Conservation (phyloP, 1,140 invertebrate genomes). For the Mactra quadrangularis region DNA sequence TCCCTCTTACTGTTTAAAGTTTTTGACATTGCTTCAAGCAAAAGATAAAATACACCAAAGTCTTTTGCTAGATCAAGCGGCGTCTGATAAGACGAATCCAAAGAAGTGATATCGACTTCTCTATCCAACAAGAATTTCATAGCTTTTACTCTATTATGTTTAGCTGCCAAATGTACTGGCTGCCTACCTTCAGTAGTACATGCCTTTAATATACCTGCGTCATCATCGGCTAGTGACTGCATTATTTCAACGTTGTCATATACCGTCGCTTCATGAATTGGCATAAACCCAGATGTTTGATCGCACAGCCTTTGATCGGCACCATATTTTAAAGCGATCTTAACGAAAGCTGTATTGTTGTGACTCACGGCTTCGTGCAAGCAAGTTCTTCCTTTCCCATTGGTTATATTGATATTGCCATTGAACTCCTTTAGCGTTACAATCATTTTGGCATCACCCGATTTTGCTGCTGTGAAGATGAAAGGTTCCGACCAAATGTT, state of each 20-base stretch:
- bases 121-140: not conserved
- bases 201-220: not conserved
- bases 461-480: not conserved
- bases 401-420: slow-evolving; percentile 12
- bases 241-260: slow-evolving; percentile 2
- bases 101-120: slow-evolving; percentile 24
- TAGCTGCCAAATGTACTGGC: slow-evolving; percentile 7
- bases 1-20: not conserved
- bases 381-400: not conserved
- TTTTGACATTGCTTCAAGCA: slow-evolving; percentile 17
- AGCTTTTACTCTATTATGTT: not conserved
- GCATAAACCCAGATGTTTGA: not conserved
- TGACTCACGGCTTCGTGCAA: not conserved
- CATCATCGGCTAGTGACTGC: not conserved
- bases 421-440: slow-evolving; percentile 1
- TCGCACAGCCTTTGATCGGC: not conserved
- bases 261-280: not conserved
- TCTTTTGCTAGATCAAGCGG: slow-evolving; percentile 7
- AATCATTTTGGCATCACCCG: not conserved
- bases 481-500: not conserved
- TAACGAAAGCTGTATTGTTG: slow-evolving; percentile 1
- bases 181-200: not conserved
- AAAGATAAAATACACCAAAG: slow-evolving; percentile 1
- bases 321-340: not conserved
- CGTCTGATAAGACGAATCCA: slow-evolving; percentile 10